Percentiles rank a stretch among this genome's conserved stretches.
phyloP scores from a whole-genome alignment of 2,888 invertebrate genomes.

The Andrena camellia region DNA sequence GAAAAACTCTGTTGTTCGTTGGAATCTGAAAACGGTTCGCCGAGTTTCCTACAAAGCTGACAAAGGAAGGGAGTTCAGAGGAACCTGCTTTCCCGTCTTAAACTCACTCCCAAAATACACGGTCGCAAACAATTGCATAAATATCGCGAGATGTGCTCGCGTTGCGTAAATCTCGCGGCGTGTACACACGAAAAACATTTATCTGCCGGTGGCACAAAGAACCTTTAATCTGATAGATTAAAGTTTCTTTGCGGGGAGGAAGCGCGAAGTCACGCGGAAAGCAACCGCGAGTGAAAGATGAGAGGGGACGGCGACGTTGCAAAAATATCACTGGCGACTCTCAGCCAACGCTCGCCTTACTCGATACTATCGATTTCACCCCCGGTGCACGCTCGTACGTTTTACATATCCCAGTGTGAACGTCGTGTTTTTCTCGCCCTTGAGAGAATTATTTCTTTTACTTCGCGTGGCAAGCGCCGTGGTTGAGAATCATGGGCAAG shows the following conservation, averaged over 20 bases:
- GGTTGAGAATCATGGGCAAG: slow-evolving; percentile 47
- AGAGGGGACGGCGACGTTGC: slow-evolving; percentile 46
- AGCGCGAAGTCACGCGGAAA: slow-evolving; percentile 59
- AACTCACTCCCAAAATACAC: background rate
- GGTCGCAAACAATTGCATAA: slow-evolving; percentile 37
- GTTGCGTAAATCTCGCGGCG: slow-evolving; percentile 45
- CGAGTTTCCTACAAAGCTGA: background rate
- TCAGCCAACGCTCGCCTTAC: slow-evolving; percentile 45
- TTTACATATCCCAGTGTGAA: slow-evolving; percentile 60
- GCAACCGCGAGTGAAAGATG: slow-evolving; percentile 47
- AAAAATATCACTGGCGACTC: slow-evolving; percentile 67
- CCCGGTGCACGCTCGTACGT: slow-evolving; percentile 38
- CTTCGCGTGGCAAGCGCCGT: slow-evolving; percentile 10
- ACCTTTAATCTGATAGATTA: slow-evolving; percentile 73
- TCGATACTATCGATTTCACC: slow-evolving; percentile 64
- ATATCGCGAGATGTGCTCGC: slow-evolving; percentile 32
- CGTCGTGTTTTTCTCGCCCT: slow-evolving; percentile 48
- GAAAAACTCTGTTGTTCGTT: too few species aligned
- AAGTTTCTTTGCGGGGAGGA: slow-evolving; percentile 60
- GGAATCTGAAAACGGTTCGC: too few species aligned
- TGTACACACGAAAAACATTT: slow-evolving; percentile 47
- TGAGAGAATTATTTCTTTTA: slow-evolving; percentile 64
- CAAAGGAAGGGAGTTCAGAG: background rate
- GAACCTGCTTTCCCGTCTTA: background rate
- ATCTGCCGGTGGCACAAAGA: slow-evolving; percentile 54